Percentiles rank a stretch among this genome's conserved stretches.
Conservation (phyloP, 2,113 vertebrate genomes). For the Lichenostomus cassidix region DNA sequence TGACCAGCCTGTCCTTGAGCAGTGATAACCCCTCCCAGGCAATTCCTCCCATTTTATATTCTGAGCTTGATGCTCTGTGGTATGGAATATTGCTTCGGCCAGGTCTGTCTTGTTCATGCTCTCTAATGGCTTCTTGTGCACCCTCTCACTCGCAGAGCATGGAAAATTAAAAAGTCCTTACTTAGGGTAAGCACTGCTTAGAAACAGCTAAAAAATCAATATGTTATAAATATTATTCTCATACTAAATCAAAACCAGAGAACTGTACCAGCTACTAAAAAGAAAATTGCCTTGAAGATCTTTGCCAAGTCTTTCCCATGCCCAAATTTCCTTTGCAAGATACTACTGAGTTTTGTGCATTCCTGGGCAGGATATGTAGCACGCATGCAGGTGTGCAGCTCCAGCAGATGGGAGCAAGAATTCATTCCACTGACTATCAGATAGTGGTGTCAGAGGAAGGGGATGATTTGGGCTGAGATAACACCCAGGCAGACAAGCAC, state of each 20-base stretch:
- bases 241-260: neutral
- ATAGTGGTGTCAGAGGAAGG: neutral
- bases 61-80: neutral
- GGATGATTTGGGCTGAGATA: neutral
- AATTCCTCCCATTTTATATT: neutral
- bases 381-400: neutral
- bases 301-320: neutral
- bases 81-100: neutral
- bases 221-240: neutral
- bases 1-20: neutral
- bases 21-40: neutral
- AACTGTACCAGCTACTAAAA: too few species aligned
- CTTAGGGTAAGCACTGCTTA: neutral
- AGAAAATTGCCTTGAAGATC: neutral
- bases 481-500: rapidly evolving
- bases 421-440: neutral
- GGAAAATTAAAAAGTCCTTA: neutral
- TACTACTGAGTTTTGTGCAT: rapidly evolving
- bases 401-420: neutral
- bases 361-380: neutral
- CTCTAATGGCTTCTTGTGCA: neutral
- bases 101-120: too few species aligned
- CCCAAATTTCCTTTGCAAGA: neutral
- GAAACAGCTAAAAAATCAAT: neutral
- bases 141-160: neutral